Conservation (phyloP, 2,888 invertebrate genomes). For the Dyspetes luteomarginatus region DNA sequence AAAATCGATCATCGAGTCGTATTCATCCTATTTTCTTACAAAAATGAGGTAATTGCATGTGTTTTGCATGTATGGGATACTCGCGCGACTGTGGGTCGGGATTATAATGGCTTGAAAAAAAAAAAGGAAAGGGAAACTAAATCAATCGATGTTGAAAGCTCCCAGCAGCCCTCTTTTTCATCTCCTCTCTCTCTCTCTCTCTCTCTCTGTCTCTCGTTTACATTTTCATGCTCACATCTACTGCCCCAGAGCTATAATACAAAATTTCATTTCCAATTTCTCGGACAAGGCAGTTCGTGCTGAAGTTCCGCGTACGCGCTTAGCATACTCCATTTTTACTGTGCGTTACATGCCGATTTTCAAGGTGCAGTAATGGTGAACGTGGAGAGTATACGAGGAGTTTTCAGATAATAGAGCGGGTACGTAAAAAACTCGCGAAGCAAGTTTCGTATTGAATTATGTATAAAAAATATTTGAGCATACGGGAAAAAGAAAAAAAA, state of each 20-base stretch:
- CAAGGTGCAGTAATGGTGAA: conserved; percentile 2
- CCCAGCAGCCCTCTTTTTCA: not conserved
- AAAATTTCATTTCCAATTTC: conserved; percentile 46
- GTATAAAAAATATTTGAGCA: no score
- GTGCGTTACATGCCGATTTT: not conserved
- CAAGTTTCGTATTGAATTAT: no score
- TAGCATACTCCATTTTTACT: conserved; percentile 58
- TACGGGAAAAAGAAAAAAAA: no score
- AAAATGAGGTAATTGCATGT: no score
- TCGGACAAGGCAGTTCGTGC: conserved; percentile 38
- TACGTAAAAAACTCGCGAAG: no score
- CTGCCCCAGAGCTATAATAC: conserved; percentile 15
- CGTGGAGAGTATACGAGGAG: not conserved
- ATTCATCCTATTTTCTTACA: no score
- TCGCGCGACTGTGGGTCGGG: not conserved
- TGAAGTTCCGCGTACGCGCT: conserved; percentile 55
- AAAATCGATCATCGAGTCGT: no score
- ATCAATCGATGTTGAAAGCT: no score
- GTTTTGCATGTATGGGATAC: conserved; percentile 28
- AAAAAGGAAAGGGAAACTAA: not conserved
- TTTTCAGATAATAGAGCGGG: no score
- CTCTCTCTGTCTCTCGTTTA: not conserved
- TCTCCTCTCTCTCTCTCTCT: not conserved
- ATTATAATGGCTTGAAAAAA: conserved; percentile 19
- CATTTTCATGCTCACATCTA: no score